Conservation (phyloP, 2,888 invertebrate genomes). For the Macrophya alboannulata region DNA sequence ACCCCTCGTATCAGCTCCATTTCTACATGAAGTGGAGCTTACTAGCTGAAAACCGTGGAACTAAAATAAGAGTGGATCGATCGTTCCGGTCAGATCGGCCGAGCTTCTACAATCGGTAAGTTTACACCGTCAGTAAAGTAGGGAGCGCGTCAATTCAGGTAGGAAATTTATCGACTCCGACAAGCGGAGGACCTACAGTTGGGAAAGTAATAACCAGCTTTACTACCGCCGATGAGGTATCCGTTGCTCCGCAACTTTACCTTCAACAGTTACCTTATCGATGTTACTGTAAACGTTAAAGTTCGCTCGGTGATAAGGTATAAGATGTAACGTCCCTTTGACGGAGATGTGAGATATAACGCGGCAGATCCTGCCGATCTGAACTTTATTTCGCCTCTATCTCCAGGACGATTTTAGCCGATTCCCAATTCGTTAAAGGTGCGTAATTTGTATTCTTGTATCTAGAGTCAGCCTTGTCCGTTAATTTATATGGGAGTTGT, state of each 20-base stretch:
- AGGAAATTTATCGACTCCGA: neutral
- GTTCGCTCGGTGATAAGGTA: constrained; percentile 9
- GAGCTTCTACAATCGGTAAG: constrained; percentile 12
- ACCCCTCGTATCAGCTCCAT: neutral
- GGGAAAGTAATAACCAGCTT: neutral
- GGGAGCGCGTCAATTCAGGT: neutral
- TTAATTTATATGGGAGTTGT: too few relatives aligned
- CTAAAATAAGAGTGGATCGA: constrained; percentile 41
- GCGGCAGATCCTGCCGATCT: neutral
- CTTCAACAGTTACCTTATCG: constrained; percentile 11
- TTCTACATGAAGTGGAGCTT: neutral
- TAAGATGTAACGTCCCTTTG: neutral
- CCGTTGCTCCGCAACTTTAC: neutral
- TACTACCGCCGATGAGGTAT: constrained; percentile 1
- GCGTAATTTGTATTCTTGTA: too few relatives aligned
- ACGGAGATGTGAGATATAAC: neutral
- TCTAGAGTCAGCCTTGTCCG: too few relatives aligned
- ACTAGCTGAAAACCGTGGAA: neutral
- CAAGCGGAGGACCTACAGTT: constrained; percentile 8
- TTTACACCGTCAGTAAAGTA: constrained; percentile 2
- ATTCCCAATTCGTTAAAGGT: too few relatives aligned
- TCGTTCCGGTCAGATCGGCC: constrained; percentile 10
- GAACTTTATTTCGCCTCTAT: neutral
- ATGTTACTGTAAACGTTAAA: neutral
- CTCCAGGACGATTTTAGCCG: too few relatives aligned